phyloP scores from a whole-genome alignment of 2,888 invertebrate species.

The Andrena marginata region DNA sequence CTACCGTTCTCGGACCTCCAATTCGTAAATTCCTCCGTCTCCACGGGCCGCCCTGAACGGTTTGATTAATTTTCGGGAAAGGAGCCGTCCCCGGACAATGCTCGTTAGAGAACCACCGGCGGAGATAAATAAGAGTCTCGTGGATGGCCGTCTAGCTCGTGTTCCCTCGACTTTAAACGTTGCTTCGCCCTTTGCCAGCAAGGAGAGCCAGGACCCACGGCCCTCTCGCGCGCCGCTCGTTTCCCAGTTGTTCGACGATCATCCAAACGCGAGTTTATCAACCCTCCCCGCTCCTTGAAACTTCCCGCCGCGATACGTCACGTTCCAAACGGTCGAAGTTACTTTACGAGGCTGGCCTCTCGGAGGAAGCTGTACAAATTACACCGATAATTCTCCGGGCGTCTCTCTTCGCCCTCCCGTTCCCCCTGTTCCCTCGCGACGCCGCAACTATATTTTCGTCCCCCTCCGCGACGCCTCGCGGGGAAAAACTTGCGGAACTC shows the following conservation, averaged over 20 bases:
- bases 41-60: neutral
- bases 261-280: constrained; percentile 59
- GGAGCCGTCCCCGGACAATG: constrained; percentile 23
- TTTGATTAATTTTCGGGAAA: constrained; percentile 27
- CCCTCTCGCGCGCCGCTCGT: constrained; percentile 15
- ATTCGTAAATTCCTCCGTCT: neutral
- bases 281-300: constrained; percentile 52
- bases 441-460: constrained; percentile 23
- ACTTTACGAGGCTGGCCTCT: constrained; percentile 42
- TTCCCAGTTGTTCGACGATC: constrained; percentile 55
- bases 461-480: neutral
- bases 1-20: too few species aligned
- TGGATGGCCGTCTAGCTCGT: constrained; percentile 10
- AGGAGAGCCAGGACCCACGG: neutral
- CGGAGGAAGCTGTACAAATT: constrained; percentile 50
- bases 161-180: constrained; percentile 31
- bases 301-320: constrained; percentile 64
- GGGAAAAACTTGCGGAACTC: constrained; percentile 40
- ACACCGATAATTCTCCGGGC: constrained; percentile 58
- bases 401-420: neutral
- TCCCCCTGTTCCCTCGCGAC: constrained; percentile 5
- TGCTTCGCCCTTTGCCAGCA: neutral
- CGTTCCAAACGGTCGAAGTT: constrained; percentile 61
- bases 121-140: constrained; percentile 36
- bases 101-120: constrained; percentile 30